Conservation (phyloP, 2,888 invertebrate genomes). For the Phengaris alcon region DNA sequence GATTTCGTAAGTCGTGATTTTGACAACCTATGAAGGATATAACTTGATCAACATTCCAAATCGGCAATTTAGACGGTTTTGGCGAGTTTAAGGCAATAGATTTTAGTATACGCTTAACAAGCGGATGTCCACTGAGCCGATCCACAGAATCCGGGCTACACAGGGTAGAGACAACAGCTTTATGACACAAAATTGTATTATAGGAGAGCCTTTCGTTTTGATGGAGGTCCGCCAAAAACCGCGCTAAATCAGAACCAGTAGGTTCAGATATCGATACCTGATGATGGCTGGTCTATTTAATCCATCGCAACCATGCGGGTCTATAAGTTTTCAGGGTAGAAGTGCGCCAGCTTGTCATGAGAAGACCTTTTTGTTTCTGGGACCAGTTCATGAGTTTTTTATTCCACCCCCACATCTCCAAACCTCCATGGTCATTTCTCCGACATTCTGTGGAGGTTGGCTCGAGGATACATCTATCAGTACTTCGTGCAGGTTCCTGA, state of each 20-base stretch:
- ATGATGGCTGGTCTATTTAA: conserved; percentile 7
- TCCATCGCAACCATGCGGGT: no score
- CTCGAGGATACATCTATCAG: background rate
- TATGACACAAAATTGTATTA: conserved; percentile 16
- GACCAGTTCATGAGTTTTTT: background rate
- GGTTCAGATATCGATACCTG: background rate
- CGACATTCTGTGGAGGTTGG: background rate
- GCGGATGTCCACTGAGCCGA: no score
- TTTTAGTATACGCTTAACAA: no score
- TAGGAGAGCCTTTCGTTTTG: conserved; percentile 1
- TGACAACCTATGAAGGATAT: no score
- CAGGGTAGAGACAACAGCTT: background rate
- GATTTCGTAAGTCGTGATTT: no score
- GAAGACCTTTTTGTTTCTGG: conserved; percentile 10
- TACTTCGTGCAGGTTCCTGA: background rate
- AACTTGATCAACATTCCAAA: no score
- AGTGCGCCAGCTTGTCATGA: background rate
- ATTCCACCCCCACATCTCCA: conserved; percentile 23
- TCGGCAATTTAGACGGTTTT: no score
- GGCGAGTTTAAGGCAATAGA: no score
- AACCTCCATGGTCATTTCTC: conserved; percentile 10
- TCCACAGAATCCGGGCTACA: no score
- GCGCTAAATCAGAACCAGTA: background rate
- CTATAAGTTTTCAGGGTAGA: no score
- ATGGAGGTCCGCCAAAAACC: conserved; percentile 13